Percentiles rank a stretch among this genome's conserved stretches.
These are phyloP conservation scores for Penelope pileata DNA, from an alignment of 2,113 vertebrate species.

Conservation along the genomic window DNA sequence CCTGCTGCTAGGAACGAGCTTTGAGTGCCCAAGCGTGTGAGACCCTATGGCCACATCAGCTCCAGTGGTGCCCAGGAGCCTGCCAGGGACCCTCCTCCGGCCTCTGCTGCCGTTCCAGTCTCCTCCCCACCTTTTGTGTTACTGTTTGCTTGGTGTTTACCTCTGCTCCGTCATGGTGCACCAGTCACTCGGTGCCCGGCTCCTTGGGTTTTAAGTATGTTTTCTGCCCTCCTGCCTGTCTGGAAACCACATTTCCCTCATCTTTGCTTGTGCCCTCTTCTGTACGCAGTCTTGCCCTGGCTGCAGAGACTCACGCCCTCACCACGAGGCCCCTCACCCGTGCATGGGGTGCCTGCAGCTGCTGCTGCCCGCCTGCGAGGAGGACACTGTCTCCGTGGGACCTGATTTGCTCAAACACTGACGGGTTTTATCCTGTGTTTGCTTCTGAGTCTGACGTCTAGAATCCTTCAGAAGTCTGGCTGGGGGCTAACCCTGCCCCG, in stretches of 20 bases:
- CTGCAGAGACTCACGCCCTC: not conserved
- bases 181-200: not conserved
- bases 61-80: rapidly evolving
- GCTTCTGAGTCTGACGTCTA: not conserved
- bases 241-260: not conserved
- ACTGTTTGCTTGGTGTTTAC: rapidly evolving
- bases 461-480: not conserved
- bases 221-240: not conserved
- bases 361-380: not conserved
- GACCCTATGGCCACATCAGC: not conserved
- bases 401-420: not conserved
- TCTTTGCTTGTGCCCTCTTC: not conserved
- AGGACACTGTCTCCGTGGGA: not conserved
- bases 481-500: not conserved
- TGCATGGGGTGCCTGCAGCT: not conserved
- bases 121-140: not conserved
- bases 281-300: not conserved
- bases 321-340: not conserved
- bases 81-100: not conserved
- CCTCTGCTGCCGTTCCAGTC: not conserved
- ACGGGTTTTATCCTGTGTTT: not conserved
- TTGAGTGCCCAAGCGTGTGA: not conserved
- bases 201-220: not conserved
- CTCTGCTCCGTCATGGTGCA: rapidly evolving
- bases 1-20: not conserved